phyloP scores from a whole-genome alignment of 2,797 vertebrate genomes.

The Lophotriccus pileatus region DNA sequence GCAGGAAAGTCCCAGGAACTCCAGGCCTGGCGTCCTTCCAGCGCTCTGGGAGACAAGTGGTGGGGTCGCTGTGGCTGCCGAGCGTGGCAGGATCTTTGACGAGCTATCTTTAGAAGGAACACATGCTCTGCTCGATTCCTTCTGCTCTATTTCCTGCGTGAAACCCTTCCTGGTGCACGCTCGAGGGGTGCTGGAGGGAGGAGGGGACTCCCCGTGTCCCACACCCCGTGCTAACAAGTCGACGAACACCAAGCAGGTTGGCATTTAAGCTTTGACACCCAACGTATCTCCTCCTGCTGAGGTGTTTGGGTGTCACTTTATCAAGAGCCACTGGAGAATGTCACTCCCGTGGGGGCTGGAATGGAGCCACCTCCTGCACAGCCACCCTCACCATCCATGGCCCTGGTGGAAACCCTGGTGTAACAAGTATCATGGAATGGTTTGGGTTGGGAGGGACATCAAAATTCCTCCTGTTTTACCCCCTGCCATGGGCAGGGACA shows the following conservation, averaged over 20 bases:
- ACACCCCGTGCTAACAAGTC: background rate
- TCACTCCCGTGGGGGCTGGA: background rate
- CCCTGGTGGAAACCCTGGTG: background rate
- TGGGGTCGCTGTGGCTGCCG: background rate
- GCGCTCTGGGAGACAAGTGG: accelerated
- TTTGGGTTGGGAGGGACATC: background rate
- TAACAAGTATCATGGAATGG: background rate
- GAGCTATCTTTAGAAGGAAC: conserved; percentile 57
- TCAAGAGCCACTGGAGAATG: background rate
- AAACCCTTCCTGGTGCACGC: background rate
- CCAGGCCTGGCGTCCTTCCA: background rate
- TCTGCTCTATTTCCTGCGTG: conserved; percentile 58
- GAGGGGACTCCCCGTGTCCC: background rate
- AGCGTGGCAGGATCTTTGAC: background rate
- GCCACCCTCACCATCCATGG: background rate
- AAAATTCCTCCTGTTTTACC: background rate
- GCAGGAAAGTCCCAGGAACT: background rate
- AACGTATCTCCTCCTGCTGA: background rate
- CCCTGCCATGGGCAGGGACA: background rate
- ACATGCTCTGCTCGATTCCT: conserved; percentile 49
- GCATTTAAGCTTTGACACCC: background rate
- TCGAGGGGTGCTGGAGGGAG: background rate
- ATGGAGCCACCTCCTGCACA: background rate
- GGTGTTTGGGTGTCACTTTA: background rate
- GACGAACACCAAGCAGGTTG: background rate